Evolutionary conservation across 2,113 vertebrate species (phyloP), one percentile per base, ranked within the genome.

Genomic region (Cinclus cinclus): DNA sequence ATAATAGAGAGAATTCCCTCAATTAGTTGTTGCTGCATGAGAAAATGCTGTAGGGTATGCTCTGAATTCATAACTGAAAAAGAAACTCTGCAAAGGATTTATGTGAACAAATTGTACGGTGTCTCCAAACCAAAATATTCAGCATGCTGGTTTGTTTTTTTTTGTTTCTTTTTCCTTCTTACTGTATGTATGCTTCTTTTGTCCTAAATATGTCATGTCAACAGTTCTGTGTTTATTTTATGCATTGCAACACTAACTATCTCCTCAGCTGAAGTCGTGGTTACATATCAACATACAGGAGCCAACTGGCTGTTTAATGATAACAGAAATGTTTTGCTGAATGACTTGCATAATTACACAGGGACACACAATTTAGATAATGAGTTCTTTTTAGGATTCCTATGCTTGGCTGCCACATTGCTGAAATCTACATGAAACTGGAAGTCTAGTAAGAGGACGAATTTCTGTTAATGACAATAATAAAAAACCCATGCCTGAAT

Each of bases 131-230:
- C 50, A 79, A 87, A 89, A 87, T 84, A 91, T 70, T 92, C 71
- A 76, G 56, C 27, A 69, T 58, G 56, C 3, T 2, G 17, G 1
- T 15, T 53, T 28, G 25, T 63, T 92, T 64, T 28, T 64, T 68
- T 74, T 56, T 89, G n/a, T n/a, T n/a, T 62, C 35, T 65, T 39
- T 78, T 64, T 27, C 1, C 27, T 83, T 65, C 80, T 74, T 91
- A 25, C 50, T 28, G 13, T 81, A 59, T 86, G 23, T 55, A 70
- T 90, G 75, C 46, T 69, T 88, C 82, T 90, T 92, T 96, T 95
- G 92, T 95, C 94, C 92, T 90, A 93, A 94, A 95, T 96, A 92
- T 71, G 83, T 94, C 90, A 95, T 62, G 49, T 84, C 83, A 91
- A 85, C 82, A 59, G 39, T 90, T 94, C 27, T 31, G 37, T 90